Evolutionary conservation across 2,888 invertebrate genomes (phyloP), one percentile per base, ranked within the genome.

Genomic region (Cactoblastis cactorum): DNA sequence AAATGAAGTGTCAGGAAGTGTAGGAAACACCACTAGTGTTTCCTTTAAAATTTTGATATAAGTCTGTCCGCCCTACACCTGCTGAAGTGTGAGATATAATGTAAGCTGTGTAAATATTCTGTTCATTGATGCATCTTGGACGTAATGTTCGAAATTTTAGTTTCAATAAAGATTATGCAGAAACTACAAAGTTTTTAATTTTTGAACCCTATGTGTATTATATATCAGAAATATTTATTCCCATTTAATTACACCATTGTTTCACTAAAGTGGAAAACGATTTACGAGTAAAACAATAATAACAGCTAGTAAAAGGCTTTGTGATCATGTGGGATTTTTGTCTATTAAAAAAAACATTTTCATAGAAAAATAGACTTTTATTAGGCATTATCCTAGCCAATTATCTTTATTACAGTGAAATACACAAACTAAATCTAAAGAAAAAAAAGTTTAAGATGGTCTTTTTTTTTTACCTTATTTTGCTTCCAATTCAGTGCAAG

Each of bases 131-230:
- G 64, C 66, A 68, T 70, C 67, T 55, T 75, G 73, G 68, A 65
- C 58, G 63, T 76, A 72, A 73, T 65, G 69, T 76, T 67, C 60
- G n/a, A 65, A 71, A 63, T 70, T 74, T 66, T 64, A 62, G 72
- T 77, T 81, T 77, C 65, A 82, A 77, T 83, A 82, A 83, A 84
- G 71, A 73, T 59, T 61, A 63, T 65, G 53, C 72, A 65, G 55
- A 63, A 59, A 65, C 58, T 48, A 38, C 33, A 56, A 49, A 50
- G 48, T 34, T 1, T 38, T 58, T 57, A 19, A 58, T 55, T 57
- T 59, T 53, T 39, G 5, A 5, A 46, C 19, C 37, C 24, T 37
- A 19, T 37, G n/a, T n/a, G n/a, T n/a, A n/a, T n/a, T n/a, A n/a
- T n/a, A n/a, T n/a, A n/a, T n/a, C n/a, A n/a, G n/a, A n/a, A n/a